Evolutionary conservation across 2,113 vertebrate genomes (phyloP), one percentile per base, ranked within the genome.

Genomic region (Sarotherodon lohbergeri): DNA sequence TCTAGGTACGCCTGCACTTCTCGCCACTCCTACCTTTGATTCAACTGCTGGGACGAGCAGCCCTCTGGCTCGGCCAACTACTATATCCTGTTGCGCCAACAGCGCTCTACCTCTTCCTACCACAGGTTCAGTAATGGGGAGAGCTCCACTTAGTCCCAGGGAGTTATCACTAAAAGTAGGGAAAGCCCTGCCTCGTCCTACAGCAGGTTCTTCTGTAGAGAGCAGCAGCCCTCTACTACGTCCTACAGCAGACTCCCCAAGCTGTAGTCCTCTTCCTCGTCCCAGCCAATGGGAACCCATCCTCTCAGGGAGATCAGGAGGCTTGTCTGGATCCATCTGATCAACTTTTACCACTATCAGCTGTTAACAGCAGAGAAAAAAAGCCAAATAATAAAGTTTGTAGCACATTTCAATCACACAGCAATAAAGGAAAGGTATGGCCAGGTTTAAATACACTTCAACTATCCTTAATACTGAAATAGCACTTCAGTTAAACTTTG

Each of bases 271-370:
- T 80, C 84, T 79, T 41, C 95, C 94, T 2, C 82, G 81, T 14
- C 93, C 92, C 39, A 88, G n/a, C 88, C 83, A 89, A 1, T 88
- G 90, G 19, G 91, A n/a, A 3, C 84, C 61, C 4, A 57, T 52
- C 48, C 54, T 81, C 41, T 81, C 79, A 5, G 86, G 55, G 11
- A 57, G 16, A 3, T 91, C 63, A 1, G 86, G 57, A 9, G 93
- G 91, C 56, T 86, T 90, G 7, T 86, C 91, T 61, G 94, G 95
- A 88, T 97, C 96, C 96, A 97, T 97, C 79, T 57, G 2, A 36
- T 66, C 14, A 32, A 50, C 12, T 52, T 36, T 14, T 83, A n/a
- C 27, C 5, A 39, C 12, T 29, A 34, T 19, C 63, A 55, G 29
- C 24, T 76, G 8, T 34, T 14, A 57, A 56, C 48, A 11, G 11